Base-by-base conservation (phyloP, 2,797 vertebrate species). In the Micropoecilia bifurca region DNA sequence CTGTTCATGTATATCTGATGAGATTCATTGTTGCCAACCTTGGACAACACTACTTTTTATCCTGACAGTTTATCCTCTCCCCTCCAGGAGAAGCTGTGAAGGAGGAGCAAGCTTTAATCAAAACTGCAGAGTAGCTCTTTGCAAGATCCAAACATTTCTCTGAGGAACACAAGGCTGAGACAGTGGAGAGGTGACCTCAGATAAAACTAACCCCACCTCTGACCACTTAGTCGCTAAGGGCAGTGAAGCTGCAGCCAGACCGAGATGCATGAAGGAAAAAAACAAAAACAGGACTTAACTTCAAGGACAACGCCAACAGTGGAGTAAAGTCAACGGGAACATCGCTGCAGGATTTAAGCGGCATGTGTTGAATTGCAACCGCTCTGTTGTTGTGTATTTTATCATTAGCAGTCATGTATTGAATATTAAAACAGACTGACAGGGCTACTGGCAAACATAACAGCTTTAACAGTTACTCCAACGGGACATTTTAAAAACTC, bases 61-160 rank as follows among this genome's bases (percentile, higher is more conserved):
- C 83, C 71, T 48, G 83, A 77, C 18, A 72, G 85, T 85, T 85
- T 88, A 76, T 87, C n/a, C 33, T 88, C 80, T 79, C 6, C 77
- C 80, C 88, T 80, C 22, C 73, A 72, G 90, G 87, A 82, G 48
- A 77, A 8, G 47, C 53, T 68, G 77, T 46, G 72, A 75, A 88
- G 89, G 89, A 55, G 80, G 87, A 83, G 88, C 82, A 76, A 76
- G 84, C 75, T 39, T 88, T 85, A 92, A 92, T 92, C 86, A 90
- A 90, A 93, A 89, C 87, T 36, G 74, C 84, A 77, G 87, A 89
- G 86, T 82, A 69, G 75, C 81, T 84, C 84, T 87, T 80, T 79
- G 77, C 79, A 78, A 47, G 74, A 87, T 84, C 75, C 78, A 28
- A 69, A 8, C 2, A 80, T 47, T 85, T 79, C 84, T 93, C 89